Evolutionary conservation across 2,888 invertebrate species (phyloP).

Genomic region (Drosophila lutescens): DNA sequence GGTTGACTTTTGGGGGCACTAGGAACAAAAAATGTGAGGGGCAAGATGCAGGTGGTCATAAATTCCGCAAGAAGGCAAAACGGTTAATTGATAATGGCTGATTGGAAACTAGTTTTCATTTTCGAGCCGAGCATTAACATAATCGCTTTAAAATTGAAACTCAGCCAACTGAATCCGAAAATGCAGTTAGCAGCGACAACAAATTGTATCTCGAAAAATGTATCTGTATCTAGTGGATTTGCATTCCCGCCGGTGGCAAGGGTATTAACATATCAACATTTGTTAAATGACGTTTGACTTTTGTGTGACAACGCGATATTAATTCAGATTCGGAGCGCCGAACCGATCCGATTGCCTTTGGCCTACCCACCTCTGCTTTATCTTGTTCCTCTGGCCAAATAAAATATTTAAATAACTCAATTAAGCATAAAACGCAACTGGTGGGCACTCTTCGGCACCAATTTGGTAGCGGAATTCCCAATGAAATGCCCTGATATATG

Average conservation of each 20-base stretch:
- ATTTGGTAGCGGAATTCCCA: slow-evolving; percentile 73
- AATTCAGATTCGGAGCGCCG: slow-evolving; percentile 58
- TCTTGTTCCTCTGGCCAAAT: slow-evolving; percentile 61
- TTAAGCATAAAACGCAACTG: slow-evolving; percentile 77
- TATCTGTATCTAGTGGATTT: slow-evolving; percentile 41
- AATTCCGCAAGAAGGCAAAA: slow-evolving; percentile 60
- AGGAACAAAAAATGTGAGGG: neutral
- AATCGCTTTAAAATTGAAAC: slow-evolving; percentile 79
- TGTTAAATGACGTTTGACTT: slow-evolving; percentile 82
- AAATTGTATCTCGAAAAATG: slow-evolving; percentile 41
- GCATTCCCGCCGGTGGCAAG: slow-evolving; percentile 61
- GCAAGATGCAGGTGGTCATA: slow-evolving; percentile 52
- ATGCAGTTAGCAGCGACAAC: slow-evolving; percentile 69
- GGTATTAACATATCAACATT: slow-evolving; percentile 81
- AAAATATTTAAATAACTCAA: slow-evolving; percentile 80
- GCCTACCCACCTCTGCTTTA: slow-evolving; percentile 24
- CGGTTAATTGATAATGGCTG: slow-evolving; percentile 70
- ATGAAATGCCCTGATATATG: slow-evolving; percentile 78
- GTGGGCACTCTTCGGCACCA: slow-evolving; percentile 49
- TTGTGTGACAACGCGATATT: slow-evolving; percentile 79
- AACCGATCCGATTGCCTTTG: slow-evolving; percentile 22
- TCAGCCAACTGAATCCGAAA: slow-evolving; percentile 56
- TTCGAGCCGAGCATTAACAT: slow-evolving; percentile 62
- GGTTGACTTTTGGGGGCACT: slow-evolving; percentile 23
- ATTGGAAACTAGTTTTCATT: slow-evolving; percentile 72